A percentile compares a stretch with the other conserved stretches of the same genome.
phyloP scores from a whole-genome alignment of 53 echinoderm and acorn worm genomes.

The Astropecten irregularis region DNA sequence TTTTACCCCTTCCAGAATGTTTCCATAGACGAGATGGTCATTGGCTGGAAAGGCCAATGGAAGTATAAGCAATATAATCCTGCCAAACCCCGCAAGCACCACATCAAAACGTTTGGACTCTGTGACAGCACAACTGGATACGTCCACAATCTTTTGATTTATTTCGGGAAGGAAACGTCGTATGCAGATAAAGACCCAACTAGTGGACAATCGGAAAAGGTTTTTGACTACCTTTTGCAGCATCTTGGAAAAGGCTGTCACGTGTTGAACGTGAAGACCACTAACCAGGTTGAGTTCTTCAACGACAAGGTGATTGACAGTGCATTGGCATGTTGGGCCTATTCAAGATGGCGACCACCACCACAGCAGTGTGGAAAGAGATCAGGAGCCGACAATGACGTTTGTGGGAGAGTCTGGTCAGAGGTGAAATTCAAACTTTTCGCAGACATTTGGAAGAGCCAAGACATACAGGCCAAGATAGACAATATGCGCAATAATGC shows the following conservation, averaged over 20 bases:
- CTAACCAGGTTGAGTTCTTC: too few relatives aligned
- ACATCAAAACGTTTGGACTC: slow-evolving; percentile 59
- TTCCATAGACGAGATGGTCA: slow-evolving; percentile 55
- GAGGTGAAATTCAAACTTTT: too few relatives aligned
- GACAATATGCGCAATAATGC: too few relatives aligned
- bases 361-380: too few relatives aligned
- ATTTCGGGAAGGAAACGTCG: slow-evolving; percentile 51
- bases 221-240: slow-evolving; percentile 33
- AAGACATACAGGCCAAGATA: too few relatives aligned
- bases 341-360: too few relatives aligned
- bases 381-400: too few relatives aligned
- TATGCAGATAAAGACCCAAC: slow-evolving; percentile 7
- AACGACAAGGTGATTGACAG: too few relatives aligned
- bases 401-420: too few relatives aligned
- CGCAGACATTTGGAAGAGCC: too few relatives aligned
- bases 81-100: slow-evolving; percentile 43
- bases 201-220: slow-evolving; percentile 40
- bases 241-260: slow-evolving; percentile 43
- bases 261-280: too few relatives aligned
- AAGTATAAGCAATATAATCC: slow-evolving; percentile 54
- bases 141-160: slow-evolving; percentile 24
- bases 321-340: too few relatives aligned
- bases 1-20: slow-evolving; percentile 49
- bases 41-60: slow-evolving; percentile 54
- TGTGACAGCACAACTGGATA: slow-evolving; percentile 58